Conservation (phyloP, 2,797 vertebrate genomes). For the Sparus aurata region DNA sequence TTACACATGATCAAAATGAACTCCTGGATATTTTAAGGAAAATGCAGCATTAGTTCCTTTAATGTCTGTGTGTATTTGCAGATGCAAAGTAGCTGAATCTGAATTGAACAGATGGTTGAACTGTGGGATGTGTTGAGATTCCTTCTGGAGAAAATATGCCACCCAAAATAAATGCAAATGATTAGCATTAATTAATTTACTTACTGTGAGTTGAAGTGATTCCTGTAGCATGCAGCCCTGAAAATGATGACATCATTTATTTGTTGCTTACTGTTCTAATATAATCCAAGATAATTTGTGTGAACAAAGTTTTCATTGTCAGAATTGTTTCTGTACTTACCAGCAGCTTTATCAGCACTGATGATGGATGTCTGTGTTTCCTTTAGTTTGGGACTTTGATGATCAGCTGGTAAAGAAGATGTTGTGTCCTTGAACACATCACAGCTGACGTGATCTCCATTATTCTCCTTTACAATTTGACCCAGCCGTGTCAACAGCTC, state of each 20-base stretch:
- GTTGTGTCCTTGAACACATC: not conserved
- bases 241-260: too few relatives aligned
- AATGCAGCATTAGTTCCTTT: too few relatives aligned
- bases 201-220: not conserved
- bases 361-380: not conserved
- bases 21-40: too few relatives aligned
- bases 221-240: too few relatives aligned
- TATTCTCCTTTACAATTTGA: not conserved
- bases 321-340: constrained; percentile 2
- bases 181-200: not conserved
- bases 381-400: not conserved
- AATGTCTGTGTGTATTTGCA: too few relatives aligned
- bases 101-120: too few relatives aligned
- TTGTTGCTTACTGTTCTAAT: too few relatives aligned
- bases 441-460: not conserved
- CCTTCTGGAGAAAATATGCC: not conserved
- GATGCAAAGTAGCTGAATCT: too few relatives aligned
- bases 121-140: constrained; percentile 1
- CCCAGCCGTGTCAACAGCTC: not conserved
- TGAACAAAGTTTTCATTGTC: not conserved
- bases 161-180: not conserved
- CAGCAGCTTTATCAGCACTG: not conserved
- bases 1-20: too few relatives aligned
- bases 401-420: not conserved
- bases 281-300: too few relatives aligned